These are phyloP conservation scores for Tyrophagus putrescentiae DNA, from an alignment of 1,140 invertebrate genomes.

Conservation along the genomic window DNA sequence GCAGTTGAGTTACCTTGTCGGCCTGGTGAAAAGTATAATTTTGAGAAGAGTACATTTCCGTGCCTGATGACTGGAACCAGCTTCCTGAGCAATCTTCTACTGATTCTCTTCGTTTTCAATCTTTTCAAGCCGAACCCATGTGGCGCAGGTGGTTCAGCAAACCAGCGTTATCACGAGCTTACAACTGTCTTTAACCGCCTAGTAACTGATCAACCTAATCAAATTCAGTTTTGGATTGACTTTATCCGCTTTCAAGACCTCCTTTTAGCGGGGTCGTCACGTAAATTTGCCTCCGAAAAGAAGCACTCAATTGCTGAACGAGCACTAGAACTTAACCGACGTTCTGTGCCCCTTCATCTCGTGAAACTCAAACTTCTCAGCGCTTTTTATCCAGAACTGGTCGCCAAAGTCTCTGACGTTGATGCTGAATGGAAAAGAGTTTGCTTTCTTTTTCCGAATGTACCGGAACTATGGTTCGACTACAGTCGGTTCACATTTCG, in stretches of 20 bases:
- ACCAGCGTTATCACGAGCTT: constrained; percentile 2
- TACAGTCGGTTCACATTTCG: constrained; percentile 31
- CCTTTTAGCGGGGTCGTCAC: constrained; percentile 18
- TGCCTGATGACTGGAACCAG: background rate
- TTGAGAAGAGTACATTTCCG: background rate
- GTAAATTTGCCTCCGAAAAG: constrained; percentile 33
- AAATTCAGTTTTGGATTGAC: constrained; percentile 36
- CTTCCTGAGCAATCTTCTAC: background rate
- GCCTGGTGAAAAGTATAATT: background rate
- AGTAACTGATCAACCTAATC: constrained; percentile 32
- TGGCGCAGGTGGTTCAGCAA: background rate
- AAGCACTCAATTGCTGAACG: constrained; percentile 37
- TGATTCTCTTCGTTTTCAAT: constrained; percentile 5
- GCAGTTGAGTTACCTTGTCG: background rate
- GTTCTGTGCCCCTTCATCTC: constrained; percentile 32
- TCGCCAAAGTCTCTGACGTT: constrained; percentile 30
- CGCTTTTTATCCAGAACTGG: background rate
- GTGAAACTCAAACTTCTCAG: constrained; percentile 24
- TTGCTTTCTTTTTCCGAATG: constrained; percentile 35
- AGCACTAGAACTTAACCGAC: constrained; percentile 37
- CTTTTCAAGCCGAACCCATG: background rate
- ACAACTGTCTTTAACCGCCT: constrained; percentile 33
- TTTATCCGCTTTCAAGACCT: constrained; percentile 39
- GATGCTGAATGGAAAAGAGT: constrained; percentile 36
- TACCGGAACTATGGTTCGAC: constrained; percentile 34